These are phyloP conservation scores for Cottoperca gobio DNA, from an alignment of 2,797 vertebrate genomes.

Conservation along the genomic window DNA sequence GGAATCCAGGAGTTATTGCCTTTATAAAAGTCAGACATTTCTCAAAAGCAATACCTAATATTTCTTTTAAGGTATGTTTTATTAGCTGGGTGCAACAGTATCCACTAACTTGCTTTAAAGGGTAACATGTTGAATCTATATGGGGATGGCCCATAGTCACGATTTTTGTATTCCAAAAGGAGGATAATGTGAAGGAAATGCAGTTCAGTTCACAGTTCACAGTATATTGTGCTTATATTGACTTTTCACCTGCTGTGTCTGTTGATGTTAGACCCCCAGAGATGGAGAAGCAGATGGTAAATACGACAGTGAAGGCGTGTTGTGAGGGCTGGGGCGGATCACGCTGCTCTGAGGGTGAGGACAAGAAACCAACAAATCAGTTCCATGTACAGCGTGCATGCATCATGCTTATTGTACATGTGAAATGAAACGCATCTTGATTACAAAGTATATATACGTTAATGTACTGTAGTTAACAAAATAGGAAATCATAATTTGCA, in stretches of 20 bases:
- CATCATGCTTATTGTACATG: neutral
- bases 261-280: slow-evolving; percentile 82
- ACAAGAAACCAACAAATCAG: neutral
- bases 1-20: neutral
- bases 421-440: neutral
- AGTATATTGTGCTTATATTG: neutral
- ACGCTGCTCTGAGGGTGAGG: slow-evolving; percentile 87
- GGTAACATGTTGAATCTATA: neutral
- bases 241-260: slow-evolving; percentile 12
- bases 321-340: slow-evolving; percentile 91
- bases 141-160: neutral
- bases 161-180: neutral
- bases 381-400: neutral
- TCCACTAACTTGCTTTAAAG: too few species aligned
- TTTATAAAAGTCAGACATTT: neutral
- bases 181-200: neutral
- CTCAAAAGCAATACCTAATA: neutral
- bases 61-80: neutral
- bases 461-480: neutral
- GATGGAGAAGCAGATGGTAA: slow-evolving; percentile 76
- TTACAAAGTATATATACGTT: neutral
- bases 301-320: slow-evolving; percentile 84
- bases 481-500: neutral
- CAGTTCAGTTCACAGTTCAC: neutral
- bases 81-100: neutral